Evolutionary conservation across 1,140 invertebrate genomes (phyloP).

Genomic region (Nylanderia fulva): DNA sequence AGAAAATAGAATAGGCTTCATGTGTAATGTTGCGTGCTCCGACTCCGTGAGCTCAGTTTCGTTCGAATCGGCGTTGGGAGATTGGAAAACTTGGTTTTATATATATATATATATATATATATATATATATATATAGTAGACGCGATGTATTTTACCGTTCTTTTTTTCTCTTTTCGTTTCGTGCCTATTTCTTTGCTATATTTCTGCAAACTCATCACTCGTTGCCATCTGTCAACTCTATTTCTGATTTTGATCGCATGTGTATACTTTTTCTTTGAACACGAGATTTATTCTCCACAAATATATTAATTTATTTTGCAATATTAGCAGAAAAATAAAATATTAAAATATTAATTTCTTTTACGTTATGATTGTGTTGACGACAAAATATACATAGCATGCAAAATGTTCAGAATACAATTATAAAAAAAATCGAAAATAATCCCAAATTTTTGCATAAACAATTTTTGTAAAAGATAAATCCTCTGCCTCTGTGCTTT

Average conservation of each 20-base stretch:
- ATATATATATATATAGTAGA: conserved; percentile 10
- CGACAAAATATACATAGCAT: too few relatives aligned
- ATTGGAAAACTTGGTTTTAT: conserved; percentile 79
- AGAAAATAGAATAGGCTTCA: conserved; percentile 71
- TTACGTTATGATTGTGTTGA: too few relatives aligned
- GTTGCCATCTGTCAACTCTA: conserved; percentile 5
- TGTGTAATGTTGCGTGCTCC: conserved; percentile 69
- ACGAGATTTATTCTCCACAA: not conserved
- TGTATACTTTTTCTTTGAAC: not conserved
- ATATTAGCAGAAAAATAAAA: not conserved
- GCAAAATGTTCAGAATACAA: too few relatives aligned
- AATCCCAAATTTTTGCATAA: not conserved
- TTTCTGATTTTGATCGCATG: not conserved
- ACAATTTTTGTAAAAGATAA: conserved; percentile 6
- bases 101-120: conserved; percentile 11
- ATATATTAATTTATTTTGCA: not conserved
- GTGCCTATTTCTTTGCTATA: not conserved
- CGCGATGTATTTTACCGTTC: conserved; percentile 6
- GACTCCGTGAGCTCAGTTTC: conserved; percentile 73
- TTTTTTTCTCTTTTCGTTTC: conserved; percentile 15
- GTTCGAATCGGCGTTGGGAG: conserved; percentile 64
- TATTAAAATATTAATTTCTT: not conserved
- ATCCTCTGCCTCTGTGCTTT: not conserved
- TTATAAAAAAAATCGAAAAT: not conserved
- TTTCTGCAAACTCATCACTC: not conserved